Base-by-base conservation (phyloP, 2,797 vertebrate genomes). In the Sphenodon punctatus region DNA sequence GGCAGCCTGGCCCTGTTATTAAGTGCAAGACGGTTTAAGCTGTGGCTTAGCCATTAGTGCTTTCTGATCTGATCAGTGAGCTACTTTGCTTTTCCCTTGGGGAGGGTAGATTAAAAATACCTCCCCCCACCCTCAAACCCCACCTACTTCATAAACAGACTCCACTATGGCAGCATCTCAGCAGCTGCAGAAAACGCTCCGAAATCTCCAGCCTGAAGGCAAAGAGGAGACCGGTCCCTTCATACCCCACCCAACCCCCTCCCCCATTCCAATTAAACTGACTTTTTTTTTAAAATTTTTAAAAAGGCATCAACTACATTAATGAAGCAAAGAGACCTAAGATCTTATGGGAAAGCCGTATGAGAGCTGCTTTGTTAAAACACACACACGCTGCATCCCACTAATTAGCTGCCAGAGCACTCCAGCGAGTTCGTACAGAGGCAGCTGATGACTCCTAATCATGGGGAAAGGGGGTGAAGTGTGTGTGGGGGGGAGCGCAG, bases 51-150 rank as follows among this genome's bases (percentile, higher is more conserved):
- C 59, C 82, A 66, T 82, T 73, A 71, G 78, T 64, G 77, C 73
- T 67, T 56, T 65, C 80, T 70, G 86, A 85, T 84, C 69, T 66
- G 77, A 78, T 68, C 87, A 61, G 75, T 56, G 25, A 80, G 66
- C 1, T 67, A 67, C 75, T 78, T 38, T 41, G 66, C 45, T 68
- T 2, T 2, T 48, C 55, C 63, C 0, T 2, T 20, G 46, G 78
- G 65, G 46, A 67, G 48, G 86, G 49, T 49, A 53, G n/a, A 53
- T 27, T 49, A 27, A 16, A 53, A 49, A 14, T 49, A 8, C 49
- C 15, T 25, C 8, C n/a, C 3, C 36, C 36, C 36, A 38, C 36
- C 10, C 36, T n/a, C n/a, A n/a, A n/a, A n/a, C n/a, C n/a, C n/a
- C n/a, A n/a, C n/a, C n/a, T n/a, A n/a, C n/a, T n/a, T n/a, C n/a